Evolutionary conservation across 2,888 invertebrate genomes (phyloP).

Genomic region (Ormyrus thymus): DNA sequence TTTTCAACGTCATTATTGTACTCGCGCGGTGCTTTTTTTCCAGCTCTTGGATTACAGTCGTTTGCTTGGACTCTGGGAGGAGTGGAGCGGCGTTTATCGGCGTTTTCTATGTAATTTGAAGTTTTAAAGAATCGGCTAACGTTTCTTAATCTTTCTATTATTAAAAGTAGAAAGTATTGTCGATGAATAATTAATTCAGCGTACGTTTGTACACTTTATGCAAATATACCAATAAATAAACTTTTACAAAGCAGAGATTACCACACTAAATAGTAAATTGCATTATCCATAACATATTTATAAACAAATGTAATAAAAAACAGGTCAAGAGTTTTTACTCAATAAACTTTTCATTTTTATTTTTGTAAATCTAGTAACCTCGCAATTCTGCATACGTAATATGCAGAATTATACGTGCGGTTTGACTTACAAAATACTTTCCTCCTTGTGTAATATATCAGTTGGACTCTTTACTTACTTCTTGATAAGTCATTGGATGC

Average conservation of each 20-base stretch:
- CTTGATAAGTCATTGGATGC: slow-evolving; percentile 14
- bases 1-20: slow-evolving; percentile 27
- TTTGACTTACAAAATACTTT: slow-evolving; percentile 16
- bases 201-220: not conserved
- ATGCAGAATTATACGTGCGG: slow-evolving; percentile 20
- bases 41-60: slow-evolving; percentile 20
- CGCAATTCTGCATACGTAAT: slow-evolving; percentile 7
- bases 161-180: slow-evolving; percentile 21
- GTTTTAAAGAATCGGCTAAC: not conserved
- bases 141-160: not conserved
- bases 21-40: not conserved
- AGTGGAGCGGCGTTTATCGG: not conserved
- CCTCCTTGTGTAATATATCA: slow-evolving; percentile 1
- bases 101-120: slow-evolving; percentile 3
- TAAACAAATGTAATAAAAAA: slow-evolving; percentile 8
- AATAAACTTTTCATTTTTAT: slow-evolving; percentile 28
- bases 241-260: slow-evolving; percentile 3
- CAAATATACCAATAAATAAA: slow-evolving; percentile 7
- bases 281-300: slow-evolving; percentile 16
- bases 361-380: not conserved
- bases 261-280: not conserved
- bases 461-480: slow-evolving; percentile 30
- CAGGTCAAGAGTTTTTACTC: slow-evolving; percentile 38
- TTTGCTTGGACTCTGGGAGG: not conserved
- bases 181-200: slow-evolving; percentile 19